Base-by-base conservation (phyloP, 2,113 vertebrate genomes). In the Cryptotis parvus region DNA sequence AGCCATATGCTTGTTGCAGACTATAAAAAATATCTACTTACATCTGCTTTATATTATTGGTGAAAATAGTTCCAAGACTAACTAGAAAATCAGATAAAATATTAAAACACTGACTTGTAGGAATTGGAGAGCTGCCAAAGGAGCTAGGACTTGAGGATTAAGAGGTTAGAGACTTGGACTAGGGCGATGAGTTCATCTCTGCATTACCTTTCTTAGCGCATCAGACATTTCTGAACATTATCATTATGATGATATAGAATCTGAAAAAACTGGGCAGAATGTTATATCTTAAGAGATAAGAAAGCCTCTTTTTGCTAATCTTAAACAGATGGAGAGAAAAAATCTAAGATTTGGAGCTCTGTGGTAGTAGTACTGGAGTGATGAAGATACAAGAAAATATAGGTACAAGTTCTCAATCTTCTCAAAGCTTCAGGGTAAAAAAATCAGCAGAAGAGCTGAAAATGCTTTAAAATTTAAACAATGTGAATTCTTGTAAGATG, bases 21-120 rank as follows among this genome's bases (percentile, higher is more conserved):
- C 77, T 87, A 89, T 91, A 80, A 89, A 86, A 76, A 79, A 93
- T 94, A 70, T 74, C 35, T 89, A 39, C n/a, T 55, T 55, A 77
- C 82, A 95, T 94, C 94, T 93, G 92, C 63, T 94, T 95, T 90
- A 65, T 69, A 80, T 92, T 73, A 89, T 84, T n/a, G 65, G 80
- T 78, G 69, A 73, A 77, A 90, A 91, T 69, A 78, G 69, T 87
- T 94, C 85, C 94, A 91, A 94, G 92, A 87, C 90, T 81, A 94
- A 95, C 85, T 87, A 84, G 68, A 20, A 95, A 92, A 95, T 94
- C 70, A 95, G 74, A 93, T 91, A 92, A 96, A 95, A 94, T 79
- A 35, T 45, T 89, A 76, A 89, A 65, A 91, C 69, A 78, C 84
- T 94, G 80, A 96, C 78, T 91, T 63, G 88, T 78, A 95, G 78